Base-by-base conservation (phyloP, 2,888 invertebrate species). In the Erynnis tages region DNA sequence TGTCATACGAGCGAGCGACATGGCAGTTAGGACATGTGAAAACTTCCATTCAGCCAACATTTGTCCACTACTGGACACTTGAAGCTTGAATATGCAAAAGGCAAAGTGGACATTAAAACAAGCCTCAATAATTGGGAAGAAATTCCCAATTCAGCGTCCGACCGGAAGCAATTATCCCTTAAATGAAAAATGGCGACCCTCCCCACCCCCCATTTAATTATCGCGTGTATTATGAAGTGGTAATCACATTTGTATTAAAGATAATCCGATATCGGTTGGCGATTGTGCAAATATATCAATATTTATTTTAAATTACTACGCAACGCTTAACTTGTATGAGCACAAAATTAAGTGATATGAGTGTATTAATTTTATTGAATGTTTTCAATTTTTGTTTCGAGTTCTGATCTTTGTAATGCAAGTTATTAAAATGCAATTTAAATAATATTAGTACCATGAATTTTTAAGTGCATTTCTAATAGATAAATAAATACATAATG, bases 241-340 rank as follows among this genome's bases (percentile, higher is more conserved):
- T 68, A 67, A 69, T 68, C 63, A 60, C 67, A 72, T 67, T 63
- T 66, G 63, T 65, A 59, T 58, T 62, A 61, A 67, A 67, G 66
- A 71, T 73, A 73, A 69, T 66, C 54, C 54, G 54, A 61, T 64
- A 62, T 63, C 56, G 54, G 49, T 43, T 49, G 56, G 60, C 67
- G 66, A 69, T 71, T 68, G 65, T 52, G 54, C 62, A 62, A 64
- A 63, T 58, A 56, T 55, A 54, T 43, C 64, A 63, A 65, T 61
- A 59, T 68, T 69, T 67, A 62, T 60, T 63, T 66, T 71, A 70
- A 65, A 70, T 70, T 69, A 63, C 60, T 17, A 52, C 40, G 14
- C 38, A 30, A 48, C 10, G 48, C 40, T 48, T 32, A 41, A 32
- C 49, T 17, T 30, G 40, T 49, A 49, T 49, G 32, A 30, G 32